Conservation (phyloP, 2,888 invertebrate genomes). For the Salpingus planirostris region DNA sequence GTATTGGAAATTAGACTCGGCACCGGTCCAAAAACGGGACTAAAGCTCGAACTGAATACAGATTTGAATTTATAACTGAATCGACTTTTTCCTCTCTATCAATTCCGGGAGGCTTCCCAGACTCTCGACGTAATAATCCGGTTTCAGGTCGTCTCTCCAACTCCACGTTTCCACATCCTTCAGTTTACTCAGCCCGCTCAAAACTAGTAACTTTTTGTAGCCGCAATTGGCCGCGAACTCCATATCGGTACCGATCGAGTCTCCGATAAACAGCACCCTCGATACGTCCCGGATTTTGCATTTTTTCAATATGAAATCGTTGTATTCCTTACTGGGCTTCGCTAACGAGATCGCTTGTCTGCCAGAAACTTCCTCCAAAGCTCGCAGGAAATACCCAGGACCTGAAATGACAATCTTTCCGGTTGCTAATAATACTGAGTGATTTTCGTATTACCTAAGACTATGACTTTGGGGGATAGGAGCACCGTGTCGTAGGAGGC, state of each 20-base stretch:
- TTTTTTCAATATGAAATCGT: constrained; percentile 46
- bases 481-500: constrained; percentile 43
- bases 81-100: too few relatives aligned
- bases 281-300: constrained; percentile 53
- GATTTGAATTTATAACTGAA: too few relatives aligned
- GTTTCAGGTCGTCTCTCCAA: constrained; percentile 42
- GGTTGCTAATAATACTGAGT: too few relatives aligned
- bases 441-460: too few relatives aligned
- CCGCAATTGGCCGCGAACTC: constrained; percentile 61
- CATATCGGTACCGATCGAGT: constrained; percentile 48
- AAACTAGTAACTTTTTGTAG: constrained; percentile 63
- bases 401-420: constrained; percentile 40
- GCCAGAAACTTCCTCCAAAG: constrained; percentile 10
- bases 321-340: constrained; percentile 45
- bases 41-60: too few relatives aligned
- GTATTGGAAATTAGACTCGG: too few relatives aligned
- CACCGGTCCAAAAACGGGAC: too few relatives aligned
- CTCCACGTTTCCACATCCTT: constrained; percentile 28
- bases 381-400: constrained; percentile 19
- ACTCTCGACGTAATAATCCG: constrained; percentile 42
- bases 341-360: constrained; percentile 39
- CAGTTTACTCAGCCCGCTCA: constrained; percentile 48
- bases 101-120: too few relatives aligned
- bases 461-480: constrained; percentile 12
- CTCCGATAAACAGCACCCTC: constrained; percentile 40